Evolutionary conservation across 1,140 invertebrate genomes (phyloP).

Genomic region (Globodera rostochiensis): DNA sequence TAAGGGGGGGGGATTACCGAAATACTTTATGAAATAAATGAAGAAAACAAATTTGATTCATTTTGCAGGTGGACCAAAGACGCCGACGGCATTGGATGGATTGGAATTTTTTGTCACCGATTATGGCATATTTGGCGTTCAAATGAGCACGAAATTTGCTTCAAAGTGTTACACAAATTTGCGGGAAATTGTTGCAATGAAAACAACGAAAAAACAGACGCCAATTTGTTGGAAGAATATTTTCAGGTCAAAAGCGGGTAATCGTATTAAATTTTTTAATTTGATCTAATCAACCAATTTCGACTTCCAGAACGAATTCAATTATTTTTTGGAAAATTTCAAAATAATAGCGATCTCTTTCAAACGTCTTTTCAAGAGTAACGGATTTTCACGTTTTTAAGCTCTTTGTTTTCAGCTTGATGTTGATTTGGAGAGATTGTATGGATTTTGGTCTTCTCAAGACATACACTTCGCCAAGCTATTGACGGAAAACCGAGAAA

Average conservation of each 20-base stretch:
- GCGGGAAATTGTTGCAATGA: not conserved
- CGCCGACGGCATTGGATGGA: not conserved
- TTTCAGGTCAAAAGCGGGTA: constrained; percentile 39
- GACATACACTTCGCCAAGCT: constrained; percentile 76
- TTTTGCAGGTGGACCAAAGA: constrained; percentile 32
- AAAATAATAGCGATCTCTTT: constrained; percentile 6
- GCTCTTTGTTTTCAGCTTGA: constrained; percentile 38
- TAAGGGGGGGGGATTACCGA: not conserved
- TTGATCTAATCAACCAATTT: too few relatives aligned
- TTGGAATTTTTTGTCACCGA: constrained; percentile 46
- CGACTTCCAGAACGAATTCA: not conserved
- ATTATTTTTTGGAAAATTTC: not conserved
- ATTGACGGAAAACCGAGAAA: constrained; percentile 70
- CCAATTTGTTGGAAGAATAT: constrained; percentile 38
- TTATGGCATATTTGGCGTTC: constrained; percentile 40
- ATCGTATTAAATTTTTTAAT: not conserved
- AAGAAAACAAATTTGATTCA: not conserved
- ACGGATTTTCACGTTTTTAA: not conserved
- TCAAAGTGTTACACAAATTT: constrained; percentile 41
- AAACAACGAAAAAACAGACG: constrained; percentile 15
- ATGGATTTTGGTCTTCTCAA: constrained; percentile 75
- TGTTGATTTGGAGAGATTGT: constrained; percentile 73
- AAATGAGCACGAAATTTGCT: constrained; percentile 35
- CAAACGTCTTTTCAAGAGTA: not conserved
- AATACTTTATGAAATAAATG: not conserved